Conservation (phyloP, 2,113 vertebrate species). For the Takifugu bimaculatus region DNA sequence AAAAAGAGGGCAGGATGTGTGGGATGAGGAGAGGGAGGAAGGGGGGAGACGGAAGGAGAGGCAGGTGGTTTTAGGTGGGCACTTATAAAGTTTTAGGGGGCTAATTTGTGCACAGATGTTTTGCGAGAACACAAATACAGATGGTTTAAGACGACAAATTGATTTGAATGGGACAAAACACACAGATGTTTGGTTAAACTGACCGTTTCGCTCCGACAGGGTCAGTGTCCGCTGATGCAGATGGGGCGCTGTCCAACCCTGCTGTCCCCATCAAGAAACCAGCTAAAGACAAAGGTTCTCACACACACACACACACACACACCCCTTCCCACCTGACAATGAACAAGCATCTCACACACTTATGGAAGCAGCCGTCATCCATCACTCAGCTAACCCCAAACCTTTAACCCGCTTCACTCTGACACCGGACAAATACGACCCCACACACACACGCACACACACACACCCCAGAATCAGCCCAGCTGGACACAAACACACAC, state of each 20-base stretch:
- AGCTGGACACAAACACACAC: conserved; percentile 32
- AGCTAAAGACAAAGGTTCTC: conserved; percentile 84
- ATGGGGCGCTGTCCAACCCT: conserved; percentile 71
- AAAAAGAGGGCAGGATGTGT: no score
- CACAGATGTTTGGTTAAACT: background rate
- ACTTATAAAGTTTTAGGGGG: no score
- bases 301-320: conserved; percentile 20
- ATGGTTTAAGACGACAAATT: no score
- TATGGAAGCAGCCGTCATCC: conserved; percentile 36
- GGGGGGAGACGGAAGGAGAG: no score
- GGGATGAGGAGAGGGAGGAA: no score
- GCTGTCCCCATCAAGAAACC: conserved; percentile 85
- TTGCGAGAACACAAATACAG: no score
- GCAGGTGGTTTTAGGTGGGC: no score
- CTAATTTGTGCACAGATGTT: no score
- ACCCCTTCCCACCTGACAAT: conserved; percentile 44
- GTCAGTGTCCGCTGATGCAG: conserved; percentile 59
- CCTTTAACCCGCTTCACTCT: conserved; percentile 38
- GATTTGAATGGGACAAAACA: background rate
- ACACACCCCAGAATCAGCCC: conserved; percentile 8
- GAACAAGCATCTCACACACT: conserved; percentile 4
- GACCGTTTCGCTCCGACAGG: conserved; percentile 39
- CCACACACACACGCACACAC: conserved; percentile 43
- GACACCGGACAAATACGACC: conserved; percentile 59
- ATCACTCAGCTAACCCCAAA: conserved; percentile 54